Evolutionary conservation across 2,113 vertebrate species (phyloP).

Genomic region (Vombatus ursinus): DNA sequence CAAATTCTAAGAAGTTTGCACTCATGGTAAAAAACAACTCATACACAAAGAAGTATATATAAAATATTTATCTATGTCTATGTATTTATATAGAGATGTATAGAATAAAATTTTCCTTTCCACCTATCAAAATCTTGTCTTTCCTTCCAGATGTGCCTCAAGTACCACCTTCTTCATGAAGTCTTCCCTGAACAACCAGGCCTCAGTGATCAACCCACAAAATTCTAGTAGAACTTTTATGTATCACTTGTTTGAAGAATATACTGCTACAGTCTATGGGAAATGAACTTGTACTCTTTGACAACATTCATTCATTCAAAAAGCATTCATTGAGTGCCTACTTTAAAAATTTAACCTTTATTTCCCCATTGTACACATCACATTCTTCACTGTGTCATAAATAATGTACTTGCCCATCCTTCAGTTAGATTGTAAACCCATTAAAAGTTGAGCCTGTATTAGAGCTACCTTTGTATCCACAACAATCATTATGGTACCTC

Average conservation of each 20-base stretch:
- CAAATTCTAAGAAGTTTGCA: not conserved
- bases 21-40: too few relatives aligned
- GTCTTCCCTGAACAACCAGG: not conserved
- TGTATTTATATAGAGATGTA: too few relatives aligned
- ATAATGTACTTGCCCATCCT: not conserved
- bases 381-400: not conserved
- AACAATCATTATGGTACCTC: not conserved
- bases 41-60: too few relatives aligned
- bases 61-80: too few relatives aligned
- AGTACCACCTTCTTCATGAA: not conserved
- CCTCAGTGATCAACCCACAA: not conserved
- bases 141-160: not conserved
- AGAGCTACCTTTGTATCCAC: not conserved
- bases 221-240: not conserved
- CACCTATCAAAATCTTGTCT: not conserved
- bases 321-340: not conserved
- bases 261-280: not conserved
- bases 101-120: not conserved
- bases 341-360: not conserved
- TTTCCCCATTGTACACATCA: not conserved
- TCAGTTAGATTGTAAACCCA: not conserved
- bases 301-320: not conserved
- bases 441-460: not conserved
- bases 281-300: not conserved
- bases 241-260: not conserved